Conservation (phyloP, 1,140 invertebrate species). For the Scylla paramamosain region DNA sequence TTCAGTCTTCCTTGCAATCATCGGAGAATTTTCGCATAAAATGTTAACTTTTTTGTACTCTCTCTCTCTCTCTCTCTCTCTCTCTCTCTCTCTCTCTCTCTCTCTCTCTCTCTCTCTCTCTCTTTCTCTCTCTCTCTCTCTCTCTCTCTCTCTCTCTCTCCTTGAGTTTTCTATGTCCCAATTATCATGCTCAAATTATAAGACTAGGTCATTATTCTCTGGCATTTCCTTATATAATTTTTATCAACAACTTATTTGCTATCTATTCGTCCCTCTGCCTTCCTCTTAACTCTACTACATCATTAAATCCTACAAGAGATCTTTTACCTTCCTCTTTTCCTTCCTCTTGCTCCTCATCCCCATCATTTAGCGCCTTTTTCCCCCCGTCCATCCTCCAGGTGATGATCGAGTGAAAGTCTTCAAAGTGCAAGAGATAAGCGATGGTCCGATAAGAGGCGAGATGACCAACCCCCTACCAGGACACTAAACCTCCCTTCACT, state of each 20-base stretch:
- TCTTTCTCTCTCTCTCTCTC: constrained; percentile 16
- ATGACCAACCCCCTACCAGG: background rate
- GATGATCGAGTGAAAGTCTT: constrained; percentile 13
- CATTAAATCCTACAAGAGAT: background rate
- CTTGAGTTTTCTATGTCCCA: background rate
- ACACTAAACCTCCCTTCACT: background rate
- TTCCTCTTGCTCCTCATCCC: background rate
- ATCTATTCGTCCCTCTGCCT: background rate
- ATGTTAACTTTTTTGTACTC: too few species aligned
- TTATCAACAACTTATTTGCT: too few species aligned
- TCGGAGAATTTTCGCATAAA: too few species aligned
- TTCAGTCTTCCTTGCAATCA: too few species aligned
- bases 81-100: background rate
- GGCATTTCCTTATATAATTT: too few species aligned
- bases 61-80: background rate
- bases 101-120: background rate
- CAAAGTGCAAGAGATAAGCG: background rate
- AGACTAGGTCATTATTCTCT: too few species aligned
- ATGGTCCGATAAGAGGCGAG: background rate
- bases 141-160: background rate
- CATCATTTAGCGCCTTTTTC: background rate
- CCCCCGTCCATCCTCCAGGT: background rate
- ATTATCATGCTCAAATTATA: too few species aligned
- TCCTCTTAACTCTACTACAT: background rate
- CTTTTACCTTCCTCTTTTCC: background rate